Conservation (phyloP, 2,113 vertebrate genomes). For the Myiagra hebetior region DNA sequence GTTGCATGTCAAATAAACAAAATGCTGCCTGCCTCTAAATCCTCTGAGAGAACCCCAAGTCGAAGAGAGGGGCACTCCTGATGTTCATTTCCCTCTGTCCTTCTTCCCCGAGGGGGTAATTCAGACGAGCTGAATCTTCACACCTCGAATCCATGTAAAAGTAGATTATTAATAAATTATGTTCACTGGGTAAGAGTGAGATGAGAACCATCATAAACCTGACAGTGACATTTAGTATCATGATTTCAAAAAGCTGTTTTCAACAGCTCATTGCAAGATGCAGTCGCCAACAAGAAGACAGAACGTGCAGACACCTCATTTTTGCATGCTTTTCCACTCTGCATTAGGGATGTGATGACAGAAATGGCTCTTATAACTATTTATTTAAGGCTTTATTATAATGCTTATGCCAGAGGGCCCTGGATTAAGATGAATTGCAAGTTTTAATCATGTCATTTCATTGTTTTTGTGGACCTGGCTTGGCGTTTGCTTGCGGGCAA, state of each 20-base stretch:
- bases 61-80: accelerated
- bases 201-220: not conserved
- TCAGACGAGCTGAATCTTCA: not conserved
- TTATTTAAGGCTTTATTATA: not conserved
- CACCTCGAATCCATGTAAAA: not conserved
- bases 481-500: not conserved
- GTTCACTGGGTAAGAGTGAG: not conserved
- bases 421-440: not conserved
- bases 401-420: not conserved
- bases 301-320: not conserved
- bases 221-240: not conserved
- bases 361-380: not conserved
- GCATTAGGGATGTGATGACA: not conserved
- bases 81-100: not conserved
- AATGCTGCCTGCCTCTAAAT: not conserved
- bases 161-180: not conserved
- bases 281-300: not conserved
- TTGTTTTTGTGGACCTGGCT: not conserved
- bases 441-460: not conserved
- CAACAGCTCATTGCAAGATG: not conserved
- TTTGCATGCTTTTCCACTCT: not conserved
- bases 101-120: not conserved
- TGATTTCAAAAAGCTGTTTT: not conserved
- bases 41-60: not conserved
- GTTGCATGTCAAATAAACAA: not conserved